Evolutionary conservation across 1,140 invertebrate species (phyloP), one percentile per base, ranked within the genome.

Genomic region (Grapholita molesta): DNA sequence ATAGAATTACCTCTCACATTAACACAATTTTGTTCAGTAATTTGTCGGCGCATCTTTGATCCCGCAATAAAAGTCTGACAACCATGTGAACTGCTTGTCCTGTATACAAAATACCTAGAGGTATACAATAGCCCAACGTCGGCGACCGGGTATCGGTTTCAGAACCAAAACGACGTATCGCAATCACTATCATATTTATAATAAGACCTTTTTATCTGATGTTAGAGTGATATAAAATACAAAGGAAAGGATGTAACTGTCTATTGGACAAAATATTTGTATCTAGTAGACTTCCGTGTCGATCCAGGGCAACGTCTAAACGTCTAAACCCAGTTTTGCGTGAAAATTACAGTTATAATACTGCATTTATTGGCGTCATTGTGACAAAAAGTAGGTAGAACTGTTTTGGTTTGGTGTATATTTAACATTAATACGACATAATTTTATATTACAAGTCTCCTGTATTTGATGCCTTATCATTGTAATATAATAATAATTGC

Each of bases 161-260:
- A 61, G 25, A 61, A 15, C 24, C 8, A 32, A n/a, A 61, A 61
- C 0, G 55, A 28, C 55, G 0, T 28, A 61, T 15, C 25, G 3
- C 2, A n/a, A 7, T 11, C 24, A 28, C 0, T 7, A 48, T 15
- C 5, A 28, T 32, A 30, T 18, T n/a, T 25, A 1, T 3, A 4
- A 28, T 32, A 32, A 15, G n/a, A 61, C 55, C 28, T 61, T 61
- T 48, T 61, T 61, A 6, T 30, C 8, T 1, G 4, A 5, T 8
- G 15, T 15, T 11, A 5, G 28, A 15, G 35, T 21, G 18, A 5
- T n/a, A 15, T 15, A 61, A 25, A 61, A 68, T 68, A 74, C 79
- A 77, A 76, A 72, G 55, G n/a, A 61, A 67, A 77, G 76, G 74
- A 76, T 77, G 79, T 80, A 83, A 80, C 73, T 74, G 73, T 81